Percentiles rank a stretch among this genome's conserved stretches.
Conservation (phyloP, 2,888 invertebrate genomes). For the Pecten maximus region DNA sequence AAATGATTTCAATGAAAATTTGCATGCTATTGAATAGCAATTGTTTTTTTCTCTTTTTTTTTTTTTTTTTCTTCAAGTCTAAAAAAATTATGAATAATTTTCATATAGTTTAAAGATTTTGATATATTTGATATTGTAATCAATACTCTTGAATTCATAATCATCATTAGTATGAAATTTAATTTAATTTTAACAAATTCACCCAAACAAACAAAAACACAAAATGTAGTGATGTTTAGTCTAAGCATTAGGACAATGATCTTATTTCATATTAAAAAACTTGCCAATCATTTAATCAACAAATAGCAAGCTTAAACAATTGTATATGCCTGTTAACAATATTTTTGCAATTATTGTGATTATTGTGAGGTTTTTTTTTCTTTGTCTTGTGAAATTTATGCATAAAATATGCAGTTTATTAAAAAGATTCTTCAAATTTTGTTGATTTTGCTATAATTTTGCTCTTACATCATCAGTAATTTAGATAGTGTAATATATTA, state of each 20-base stretch:
- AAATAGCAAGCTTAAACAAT: neutral
- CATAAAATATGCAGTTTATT: too few species aligned
- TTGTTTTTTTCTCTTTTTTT: too few species aligned
- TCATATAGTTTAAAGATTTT: neutral
- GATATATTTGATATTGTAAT: neutral
- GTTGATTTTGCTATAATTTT: too few species aligned
- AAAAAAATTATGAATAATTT: neutral
- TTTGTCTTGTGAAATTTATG: too few species aligned
- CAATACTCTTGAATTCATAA: neutral
- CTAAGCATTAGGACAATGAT: neutral
- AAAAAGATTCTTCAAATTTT: too few species aligned
- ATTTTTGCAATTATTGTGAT: neutral
- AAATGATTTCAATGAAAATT: neutral
- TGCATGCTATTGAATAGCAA: neutral
- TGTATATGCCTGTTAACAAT: neutral
- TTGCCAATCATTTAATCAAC: neutral
- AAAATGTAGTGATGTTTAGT: too few species aligned
- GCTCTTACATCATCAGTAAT: too few species aligned
- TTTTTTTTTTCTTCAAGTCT: neutral
- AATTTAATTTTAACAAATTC: neutral
- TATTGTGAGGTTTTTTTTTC: too few species aligned
- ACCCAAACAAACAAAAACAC: too few species aligned
- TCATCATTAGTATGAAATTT: neutral
- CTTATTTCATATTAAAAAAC: neutral
- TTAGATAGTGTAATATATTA: neutral